Percentiles rank a stretch among this genome's conserved stretches.
Conservation (phyloP, 2,113 vertebrate genomes). For the Monopterus albus region DNA sequence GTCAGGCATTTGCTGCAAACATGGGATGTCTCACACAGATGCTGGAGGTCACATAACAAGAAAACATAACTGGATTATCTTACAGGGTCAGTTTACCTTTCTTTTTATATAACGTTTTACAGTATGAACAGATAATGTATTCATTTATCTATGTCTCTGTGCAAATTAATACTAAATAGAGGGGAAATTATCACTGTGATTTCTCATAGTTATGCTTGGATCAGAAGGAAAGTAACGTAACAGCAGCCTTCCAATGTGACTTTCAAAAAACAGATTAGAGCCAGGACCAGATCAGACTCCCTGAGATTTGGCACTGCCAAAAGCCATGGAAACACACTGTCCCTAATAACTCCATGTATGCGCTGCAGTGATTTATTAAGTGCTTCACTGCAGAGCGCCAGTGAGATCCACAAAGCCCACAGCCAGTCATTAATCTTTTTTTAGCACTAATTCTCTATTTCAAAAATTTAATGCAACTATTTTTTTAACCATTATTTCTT, state of each 20-base stretch:
- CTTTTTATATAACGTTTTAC: too few species aligned
- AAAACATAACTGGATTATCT: too few species aligned
- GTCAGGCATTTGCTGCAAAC: too few species aligned
- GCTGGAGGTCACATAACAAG: too few species aligned
- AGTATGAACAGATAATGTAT: too few species aligned
- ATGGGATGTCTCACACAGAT: too few species aligned
- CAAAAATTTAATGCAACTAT: constrained; percentile 84
- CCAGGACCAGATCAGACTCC: constrained; percentile 61
- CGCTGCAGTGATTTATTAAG: constrained; percentile 89
- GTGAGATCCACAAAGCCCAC: constrained; percentile 81
- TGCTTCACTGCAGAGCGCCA: constrained; percentile 81
- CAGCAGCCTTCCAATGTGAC: constrained; percentile 49
- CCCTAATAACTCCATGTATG: constrained; percentile 75
- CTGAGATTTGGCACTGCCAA: constrained; percentile 72
- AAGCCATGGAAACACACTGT: constrained; percentile 74
- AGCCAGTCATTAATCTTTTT: constrained; percentile 85
- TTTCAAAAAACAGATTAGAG: constrained; percentile 75
- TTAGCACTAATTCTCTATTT: constrained; percentile 84
- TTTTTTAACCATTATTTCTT: constrained; percentile 79
- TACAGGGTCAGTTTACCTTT: too few species aligned
- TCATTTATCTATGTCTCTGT: background rate
- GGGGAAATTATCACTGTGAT: constrained; percentile 1
- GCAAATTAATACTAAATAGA: constrained; percentile 11
- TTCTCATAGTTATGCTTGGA: background rate
- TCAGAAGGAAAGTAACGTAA: background rate